Percentiles rank a stretch among this genome's conserved stretches.
phyloP scores from a whole-genome alignment of 1,140 invertebrate species.

The Stegodyphus mimosarum region DNA sequence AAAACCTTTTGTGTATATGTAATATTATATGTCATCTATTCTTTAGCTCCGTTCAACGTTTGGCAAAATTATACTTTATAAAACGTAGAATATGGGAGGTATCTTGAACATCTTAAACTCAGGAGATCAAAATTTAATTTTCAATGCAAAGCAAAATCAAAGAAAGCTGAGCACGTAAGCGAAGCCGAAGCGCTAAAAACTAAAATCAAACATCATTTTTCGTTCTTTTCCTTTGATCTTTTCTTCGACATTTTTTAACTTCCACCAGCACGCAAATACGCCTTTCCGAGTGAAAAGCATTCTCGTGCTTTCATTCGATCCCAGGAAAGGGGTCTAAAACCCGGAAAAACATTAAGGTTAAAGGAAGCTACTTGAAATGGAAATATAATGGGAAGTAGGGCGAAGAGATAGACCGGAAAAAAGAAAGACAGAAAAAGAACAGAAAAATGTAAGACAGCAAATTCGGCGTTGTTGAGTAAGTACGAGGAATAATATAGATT shows the following conservation, averaged over 20 bases:
- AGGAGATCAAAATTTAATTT: too few relatives aligned
- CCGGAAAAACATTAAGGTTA: conserved; percentile 36
- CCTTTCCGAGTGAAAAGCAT: background rate
- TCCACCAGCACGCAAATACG: conserved; percentile 21
- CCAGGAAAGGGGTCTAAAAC: background rate
- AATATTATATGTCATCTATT: too few relatives aligned
- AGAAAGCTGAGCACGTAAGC: too few relatives aligned
- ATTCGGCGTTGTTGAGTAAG: conserved; percentile 8
- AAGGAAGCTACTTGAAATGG: conserved; percentile 45
- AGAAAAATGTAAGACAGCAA: background rate
- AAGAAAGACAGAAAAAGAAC: too few relatives aligned
- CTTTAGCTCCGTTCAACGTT: too few relatives aligned
- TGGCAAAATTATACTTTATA: too few relatives aligned
- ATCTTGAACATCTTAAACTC: too few relatives aligned
- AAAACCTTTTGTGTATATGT: too few relatives aligned
- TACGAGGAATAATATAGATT: conserved; percentile 42
- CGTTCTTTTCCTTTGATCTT: background rate
- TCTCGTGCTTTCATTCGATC: conserved; percentile 6
- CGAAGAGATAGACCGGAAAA: conserved; percentile 4
- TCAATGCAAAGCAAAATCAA: too few relatives aligned
- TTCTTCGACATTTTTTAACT: background rate
- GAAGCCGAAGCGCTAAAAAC: too few relatives aligned
- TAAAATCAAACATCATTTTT: too few relatives aligned
- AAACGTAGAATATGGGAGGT: too few relatives aligned
- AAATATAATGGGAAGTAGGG: conserved; percentile 54